Percentiles rank a stretch among this genome's conserved stretches.
Evolutionary conservation across 2,113 vertebrate genomes (phyloP).

Genomic region (Ceyx melanurus): DNA sequence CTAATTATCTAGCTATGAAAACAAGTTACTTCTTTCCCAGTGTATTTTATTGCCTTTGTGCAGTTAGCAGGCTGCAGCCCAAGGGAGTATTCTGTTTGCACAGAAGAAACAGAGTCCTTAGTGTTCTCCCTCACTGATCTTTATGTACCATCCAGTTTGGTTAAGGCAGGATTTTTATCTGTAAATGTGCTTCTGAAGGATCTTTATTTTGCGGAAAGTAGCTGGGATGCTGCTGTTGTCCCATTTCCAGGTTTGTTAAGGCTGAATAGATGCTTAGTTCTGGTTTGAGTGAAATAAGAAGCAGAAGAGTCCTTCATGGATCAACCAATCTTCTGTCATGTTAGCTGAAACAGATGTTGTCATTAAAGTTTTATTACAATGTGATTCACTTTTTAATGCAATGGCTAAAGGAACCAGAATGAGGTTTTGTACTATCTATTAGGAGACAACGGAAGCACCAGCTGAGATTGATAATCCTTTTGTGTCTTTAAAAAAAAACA

Average conservation of each 20-base stretch:
- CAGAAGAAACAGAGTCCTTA: background rate
- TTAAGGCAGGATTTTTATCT: constrained; percentile 30
- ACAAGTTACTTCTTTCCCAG: constrained; percentile 17
- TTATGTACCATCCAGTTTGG: background rate
- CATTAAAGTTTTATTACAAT: constrained; percentile 29
- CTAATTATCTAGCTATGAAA: background rate
- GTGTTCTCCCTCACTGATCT: background rate
- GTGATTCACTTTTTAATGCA: constrained; percentile 23
- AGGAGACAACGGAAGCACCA: background rate
- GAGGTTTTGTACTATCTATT: background rate
- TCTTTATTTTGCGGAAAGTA: background rate
- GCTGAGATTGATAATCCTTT: background rate
- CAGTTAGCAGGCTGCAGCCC: background rate
- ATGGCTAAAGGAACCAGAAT: background rate
- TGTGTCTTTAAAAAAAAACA: background rate
- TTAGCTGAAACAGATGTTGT: constrained; percentile 55
- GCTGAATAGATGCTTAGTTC: constrained; percentile 20
- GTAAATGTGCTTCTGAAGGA: constrained; percentile 9
- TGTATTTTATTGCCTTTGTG: background rate
- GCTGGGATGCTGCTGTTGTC: constrained; percentile 3
- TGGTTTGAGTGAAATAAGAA: constrained; percentile 11
- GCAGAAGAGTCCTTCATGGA: background rate
- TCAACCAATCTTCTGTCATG: background rate
- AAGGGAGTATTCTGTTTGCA: background rate
- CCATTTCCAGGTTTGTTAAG: background rate